Evolutionary conservation across 2,797 vertebrate species (phyloP).

Genomic region (Alcedo atthis): DNA sequence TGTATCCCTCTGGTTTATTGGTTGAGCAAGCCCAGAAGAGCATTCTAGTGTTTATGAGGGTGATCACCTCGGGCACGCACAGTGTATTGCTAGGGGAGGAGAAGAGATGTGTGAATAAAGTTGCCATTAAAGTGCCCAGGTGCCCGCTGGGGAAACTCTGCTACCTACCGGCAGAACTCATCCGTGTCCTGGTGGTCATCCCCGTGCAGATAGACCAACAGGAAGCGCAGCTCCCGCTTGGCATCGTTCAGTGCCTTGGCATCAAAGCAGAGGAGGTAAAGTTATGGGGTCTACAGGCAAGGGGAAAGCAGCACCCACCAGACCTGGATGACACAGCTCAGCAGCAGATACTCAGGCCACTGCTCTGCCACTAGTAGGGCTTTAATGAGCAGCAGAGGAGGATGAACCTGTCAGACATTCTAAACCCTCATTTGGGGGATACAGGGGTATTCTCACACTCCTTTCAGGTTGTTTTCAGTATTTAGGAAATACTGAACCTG

Average conservation of each 20-base stretch:
- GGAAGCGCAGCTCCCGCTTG: conserved; percentile 96
- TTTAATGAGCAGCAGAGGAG: neutral
- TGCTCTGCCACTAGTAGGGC: neutral
- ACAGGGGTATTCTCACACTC: neutral
- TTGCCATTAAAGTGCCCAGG: neutral
- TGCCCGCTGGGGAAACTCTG: neutral
- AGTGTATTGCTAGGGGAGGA: conserved; percentile 88
- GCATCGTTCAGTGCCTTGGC: conserved; percentile 95
- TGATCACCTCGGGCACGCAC: conserved; percentile 92
- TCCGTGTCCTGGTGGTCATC: conserved; percentile 99
- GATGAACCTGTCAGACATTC: neutral
- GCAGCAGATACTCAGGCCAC: neutral
- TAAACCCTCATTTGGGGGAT: neutral
- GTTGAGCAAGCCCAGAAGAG: conserved; percentile 99
- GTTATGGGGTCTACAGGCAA: neutral
- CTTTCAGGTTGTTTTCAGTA: neutral
- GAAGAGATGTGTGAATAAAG: conserved; percentile 1
- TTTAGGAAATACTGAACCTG: neutral
- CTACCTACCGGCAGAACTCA: conserved; percentile 92
- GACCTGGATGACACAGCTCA: neutral
- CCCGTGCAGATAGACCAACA: conserved; percentile 97
- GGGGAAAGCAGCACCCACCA: neutral
- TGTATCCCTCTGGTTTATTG: conserved; percentile 95
- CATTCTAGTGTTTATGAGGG: conserved; percentile 96
- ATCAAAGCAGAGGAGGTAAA: conserved; percentile 11